A percentile compares a stretch with the other conserved stretches of the same genome.
phyloP scores from a whole-genome alignment of 2,888 invertebrate species.

The Cantharis nigra region DNA sequence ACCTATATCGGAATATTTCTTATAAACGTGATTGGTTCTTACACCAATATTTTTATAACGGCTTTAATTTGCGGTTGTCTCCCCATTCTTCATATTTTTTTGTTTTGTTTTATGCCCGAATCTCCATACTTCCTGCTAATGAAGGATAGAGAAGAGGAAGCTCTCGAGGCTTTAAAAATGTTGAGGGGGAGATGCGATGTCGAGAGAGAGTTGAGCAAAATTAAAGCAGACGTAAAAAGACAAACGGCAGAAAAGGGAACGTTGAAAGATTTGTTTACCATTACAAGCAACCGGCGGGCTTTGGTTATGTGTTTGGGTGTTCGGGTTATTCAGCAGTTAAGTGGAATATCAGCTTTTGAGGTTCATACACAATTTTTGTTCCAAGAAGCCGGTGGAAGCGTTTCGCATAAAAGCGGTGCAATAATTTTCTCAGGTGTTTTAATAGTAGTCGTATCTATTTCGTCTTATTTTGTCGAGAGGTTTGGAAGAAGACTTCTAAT shows the following conservation, averaged over 20 bases:
- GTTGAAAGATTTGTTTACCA: not conserved
- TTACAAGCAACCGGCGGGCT: slow-evolving; percentile 50
- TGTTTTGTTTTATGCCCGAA: slow-evolving; percentile 69
- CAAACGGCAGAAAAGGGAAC: not conserved
- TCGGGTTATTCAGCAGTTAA: slow-evolving; percentile 63
- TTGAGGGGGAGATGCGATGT: slow-evolving; percentile 58
- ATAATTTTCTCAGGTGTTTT: slow-evolving; percentile 62
- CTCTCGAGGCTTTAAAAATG: slow-evolving; percentile 59
- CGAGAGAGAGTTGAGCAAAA: slow-evolving; percentile 53
- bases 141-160: slow-evolving; percentile 51
- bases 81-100: slow-evolving; percentile 60
- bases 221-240: not conserved
- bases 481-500: slow-evolving; percentile 66
- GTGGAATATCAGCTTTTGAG: slow-evolving; percentile 64
- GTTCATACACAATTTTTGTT: slow-evolving; percentile 67
- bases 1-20: slow-evolving; percentile 59
- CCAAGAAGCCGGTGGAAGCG: slow-evolving; percentile 49
- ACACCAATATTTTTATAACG: slow-evolving; percentile 58
- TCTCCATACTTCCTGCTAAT: slow-evolving; percentile 58
- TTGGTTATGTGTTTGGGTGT: slow-evolving; percentile 64
- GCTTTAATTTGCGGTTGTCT: slow-evolving; percentile 62
- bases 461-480: slow-evolving; percentile 63
- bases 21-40: slow-evolving; percentile 65
- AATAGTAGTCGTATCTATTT: slow-evolving; percentile 58
- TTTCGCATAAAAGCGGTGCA: slow-evolving; percentile 59